A percentile compares a stretch with the other conserved stretches of the same genome.
Conservation (phyloP, 2,888 invertebrate genomes). For the Tanytarsus gracilentus region DNA sequence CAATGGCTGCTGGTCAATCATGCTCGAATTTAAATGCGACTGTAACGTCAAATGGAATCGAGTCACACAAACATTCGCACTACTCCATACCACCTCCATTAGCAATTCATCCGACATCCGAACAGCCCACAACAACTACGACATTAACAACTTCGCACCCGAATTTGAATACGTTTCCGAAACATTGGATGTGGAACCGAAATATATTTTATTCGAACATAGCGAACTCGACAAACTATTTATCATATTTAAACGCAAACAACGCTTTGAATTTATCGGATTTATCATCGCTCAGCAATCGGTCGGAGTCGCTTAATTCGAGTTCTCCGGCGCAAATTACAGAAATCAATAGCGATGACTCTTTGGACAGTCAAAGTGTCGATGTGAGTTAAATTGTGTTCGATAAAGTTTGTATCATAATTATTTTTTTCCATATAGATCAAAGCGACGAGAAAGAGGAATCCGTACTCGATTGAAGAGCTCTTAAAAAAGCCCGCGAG, state of each 20-base stretch:
- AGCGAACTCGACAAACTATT: constrained; percentile 27
- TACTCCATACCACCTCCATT: constrained; percentile 4
- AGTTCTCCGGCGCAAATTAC: constrained; percentile 46
- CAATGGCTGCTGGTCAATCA: not conserved
- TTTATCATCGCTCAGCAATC: constrained; percentile 39
- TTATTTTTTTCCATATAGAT: not conserved
- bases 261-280: not conserved
- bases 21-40: not conserved
- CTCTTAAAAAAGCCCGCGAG: constrained; percentile 72
- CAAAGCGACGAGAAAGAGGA: constrained; percentile 49
- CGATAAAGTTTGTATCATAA: constrained; percentile 35
- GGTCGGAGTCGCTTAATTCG: constrained; percentile 39
- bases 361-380: constrained; percentile 43
- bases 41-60: constrained; percentile 2
- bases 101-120: constrained; percentile 10
- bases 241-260: not conserved
- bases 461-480: constrained; percentile 83
- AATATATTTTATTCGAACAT: constrained; percentile 40
- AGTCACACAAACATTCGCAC: constrained; percentile 4
- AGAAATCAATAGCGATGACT: constrained; percentile 47
- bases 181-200: constrained; percentile 45
- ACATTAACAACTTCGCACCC: constrained; percentile 31
- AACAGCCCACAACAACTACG: constrained; percentile 27
- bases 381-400: constrained; percentile 30
- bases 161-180: constrained; percentile 34